Conservation (phyloP, 2,113 vertebrate species). For the Pantherophis guttatus region DNA sequence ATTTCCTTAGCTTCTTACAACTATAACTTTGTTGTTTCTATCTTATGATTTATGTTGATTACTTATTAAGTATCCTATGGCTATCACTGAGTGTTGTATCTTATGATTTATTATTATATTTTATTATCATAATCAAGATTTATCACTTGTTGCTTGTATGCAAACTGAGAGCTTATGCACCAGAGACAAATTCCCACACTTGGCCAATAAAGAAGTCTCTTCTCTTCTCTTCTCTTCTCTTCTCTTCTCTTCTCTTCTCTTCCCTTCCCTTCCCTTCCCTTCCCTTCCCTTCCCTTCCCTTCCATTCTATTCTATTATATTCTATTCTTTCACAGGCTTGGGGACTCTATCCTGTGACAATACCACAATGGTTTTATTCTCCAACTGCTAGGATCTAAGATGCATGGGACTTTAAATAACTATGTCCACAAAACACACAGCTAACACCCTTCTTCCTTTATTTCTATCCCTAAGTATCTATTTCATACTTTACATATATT, state of each 20-base stretch:
- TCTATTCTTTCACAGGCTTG: neutral
- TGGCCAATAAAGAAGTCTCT: no score
- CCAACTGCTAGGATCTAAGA: neutral
- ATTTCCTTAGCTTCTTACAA: neutral
- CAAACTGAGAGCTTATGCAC: no score
- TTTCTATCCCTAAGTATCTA: neutral
- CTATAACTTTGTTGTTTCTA: neutral
- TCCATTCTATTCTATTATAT: no score
- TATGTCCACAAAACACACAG: neutral
- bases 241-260: no score
- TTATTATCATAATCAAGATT: neutral
- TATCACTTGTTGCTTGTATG: neutral
- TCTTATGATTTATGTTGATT: neutral
- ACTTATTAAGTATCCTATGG: neutral
- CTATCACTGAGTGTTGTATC: neutral
- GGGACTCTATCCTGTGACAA: neutral
- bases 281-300: no score
- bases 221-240: no score
- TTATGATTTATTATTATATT: neutral
- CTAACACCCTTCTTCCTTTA: neutral
- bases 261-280: no score
- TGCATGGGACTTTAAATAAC: neutral
- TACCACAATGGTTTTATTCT: neutral
- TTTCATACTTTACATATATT: neutral
- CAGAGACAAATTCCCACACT: no score